phyloP scores from a whole-genome alignment of 2,888 invertebrate species.

The Epinotia bilunana region DNA sequence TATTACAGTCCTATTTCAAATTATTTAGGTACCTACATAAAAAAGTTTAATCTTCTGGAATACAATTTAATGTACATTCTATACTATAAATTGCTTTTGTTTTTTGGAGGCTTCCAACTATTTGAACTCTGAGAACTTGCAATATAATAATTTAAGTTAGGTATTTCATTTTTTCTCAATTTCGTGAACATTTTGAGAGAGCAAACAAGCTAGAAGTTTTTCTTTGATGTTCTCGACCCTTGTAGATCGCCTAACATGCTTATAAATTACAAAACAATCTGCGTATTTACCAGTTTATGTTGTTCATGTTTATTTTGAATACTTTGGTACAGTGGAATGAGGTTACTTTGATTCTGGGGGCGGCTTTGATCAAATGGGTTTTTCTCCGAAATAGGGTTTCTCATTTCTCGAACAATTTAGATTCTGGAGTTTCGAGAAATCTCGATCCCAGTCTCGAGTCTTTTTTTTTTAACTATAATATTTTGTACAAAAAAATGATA shows the following conservation, averaged over 20 bases:
- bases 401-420: no score
- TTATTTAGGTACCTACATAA: conserved; percentile 3
- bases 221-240: conserved; percentile 11
- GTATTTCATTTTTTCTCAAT: conserved; percentile 11
- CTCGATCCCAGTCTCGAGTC: no score
- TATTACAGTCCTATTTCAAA: background rate
- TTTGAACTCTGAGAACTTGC: conserved; percentile 16
- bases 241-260: conserved; percentile 13
- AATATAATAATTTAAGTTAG: conserved; percentile 13
- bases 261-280: background rate
- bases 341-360: no score
- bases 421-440: no score
- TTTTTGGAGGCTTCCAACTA: background rate
- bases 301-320: no score
- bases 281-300: background rate
- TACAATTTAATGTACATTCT: background rate
- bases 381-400: no score
- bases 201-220: conserved; percentile 11
- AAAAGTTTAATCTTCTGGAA: background rate
- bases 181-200: conserved; percentile 4
- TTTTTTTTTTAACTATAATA: no score
- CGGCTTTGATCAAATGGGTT: no score
- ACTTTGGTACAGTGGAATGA: background rate
- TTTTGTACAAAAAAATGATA: no score
- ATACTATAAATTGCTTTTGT: background rate